Evolutionary conservation across 2,888 invertebrate genomes (phyloP).

Genomic region (Aromia moschata): DNA sequence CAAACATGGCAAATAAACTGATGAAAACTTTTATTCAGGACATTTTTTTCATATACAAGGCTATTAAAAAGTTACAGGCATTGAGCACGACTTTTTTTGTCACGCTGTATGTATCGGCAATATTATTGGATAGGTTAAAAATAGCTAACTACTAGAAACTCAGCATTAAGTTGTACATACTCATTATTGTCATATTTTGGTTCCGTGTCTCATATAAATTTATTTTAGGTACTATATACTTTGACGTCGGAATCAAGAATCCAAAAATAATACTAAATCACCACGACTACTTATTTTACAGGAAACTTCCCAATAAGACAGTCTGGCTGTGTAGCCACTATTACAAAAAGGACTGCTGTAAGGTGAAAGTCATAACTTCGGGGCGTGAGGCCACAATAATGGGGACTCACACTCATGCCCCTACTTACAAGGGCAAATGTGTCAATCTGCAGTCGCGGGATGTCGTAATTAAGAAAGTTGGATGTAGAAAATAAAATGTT

Average conservation of each 20-base stretch:
- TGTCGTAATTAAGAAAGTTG: slow-evolving; percentile 2
- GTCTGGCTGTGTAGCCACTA: slow-evolving; percentile 41
- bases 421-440: slow-evolving; percentile 14
- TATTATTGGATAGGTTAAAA: no score
- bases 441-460: slow-evolving; percentile 18
- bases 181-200: no score
- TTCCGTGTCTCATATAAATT: slow-evolving; percentile 12
- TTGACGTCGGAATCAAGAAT: slow-evolving; percentile 44
- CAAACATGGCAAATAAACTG: no score
- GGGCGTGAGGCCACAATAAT: slow-evolving; percentile 41
- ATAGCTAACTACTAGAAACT: no score
- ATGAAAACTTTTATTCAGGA: no score
- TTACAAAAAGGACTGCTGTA: slow-evolving; percentile 44
- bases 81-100: no score
- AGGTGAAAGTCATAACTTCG: slow-evolving; percentile 43
- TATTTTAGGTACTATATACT: slow-evolving; percentile 46
- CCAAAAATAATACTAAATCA: slow-evolving; percentile 49
- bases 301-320: slow-evolving; percentile 30
- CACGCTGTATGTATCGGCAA: no score
- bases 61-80: no score
- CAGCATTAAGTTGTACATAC: no score
- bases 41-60: no score
- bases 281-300: slow-evolving; percentile 40
- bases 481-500: background rate
- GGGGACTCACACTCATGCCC: slow-evolving; percentile 26